Conservation (phyloP, 1,140 invertebrate species). For the Tetramorium alpestre region DNA sequence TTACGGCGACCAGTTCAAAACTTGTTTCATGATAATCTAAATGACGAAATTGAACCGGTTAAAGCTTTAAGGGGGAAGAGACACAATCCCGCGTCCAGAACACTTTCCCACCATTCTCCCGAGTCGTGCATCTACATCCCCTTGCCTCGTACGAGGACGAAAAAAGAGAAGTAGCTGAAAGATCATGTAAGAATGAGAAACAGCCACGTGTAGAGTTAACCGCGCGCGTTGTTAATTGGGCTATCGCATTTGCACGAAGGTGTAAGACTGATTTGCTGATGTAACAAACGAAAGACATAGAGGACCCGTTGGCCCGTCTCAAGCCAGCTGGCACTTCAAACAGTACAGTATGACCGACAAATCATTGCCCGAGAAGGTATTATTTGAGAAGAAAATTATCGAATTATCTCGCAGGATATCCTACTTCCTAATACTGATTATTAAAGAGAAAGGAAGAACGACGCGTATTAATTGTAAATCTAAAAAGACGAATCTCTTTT, state of each 20-base stretch:
- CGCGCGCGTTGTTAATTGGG: slow-evolving; percentile 32
- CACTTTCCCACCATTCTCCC: slow-evolving; percentile 37
- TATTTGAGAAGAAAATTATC: neutral
- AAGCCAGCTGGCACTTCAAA: slow-evolving; percentile 18
- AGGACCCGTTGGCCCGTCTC: slow-evolving; percentile 1
- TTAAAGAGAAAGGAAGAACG: neutral
- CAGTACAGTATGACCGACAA: neutral
- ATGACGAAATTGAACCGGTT: slow-evolving; percentile 41
- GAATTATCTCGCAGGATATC: neutral
- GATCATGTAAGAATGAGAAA: slow-evolving; percentile 3
- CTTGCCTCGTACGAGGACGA: slow-evolving; percentile 2
- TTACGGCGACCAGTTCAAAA: neutral
- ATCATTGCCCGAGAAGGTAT: neutral
- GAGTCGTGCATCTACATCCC: slow-evolving; percentile 20
- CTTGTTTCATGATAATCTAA: slow-evolving; percentile 16
- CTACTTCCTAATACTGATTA: neutral
- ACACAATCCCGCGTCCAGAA: slow-evolving; percentile 47
- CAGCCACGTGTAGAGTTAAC: slow-evolving; percentile 34
- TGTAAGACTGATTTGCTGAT: slow-evolving; percentile 55
- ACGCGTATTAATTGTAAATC: neutral
- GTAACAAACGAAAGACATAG: slow-evolving; percentile 15
- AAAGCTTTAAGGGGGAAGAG: slow-evolving; percentile 36
- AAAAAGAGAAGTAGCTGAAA: slow-evolving; percentile 10
- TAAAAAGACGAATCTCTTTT: neutral
- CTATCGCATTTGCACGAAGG: slow-evolving; percentile 51